Percentiles rank a stretch among this genome's conserved stretches.
These are phyloP conservation scores for Leptinotarsa defecta DNA, from an alignment of 1,140 invertebrate genomes.

Conservation along the genomic window DNA sequence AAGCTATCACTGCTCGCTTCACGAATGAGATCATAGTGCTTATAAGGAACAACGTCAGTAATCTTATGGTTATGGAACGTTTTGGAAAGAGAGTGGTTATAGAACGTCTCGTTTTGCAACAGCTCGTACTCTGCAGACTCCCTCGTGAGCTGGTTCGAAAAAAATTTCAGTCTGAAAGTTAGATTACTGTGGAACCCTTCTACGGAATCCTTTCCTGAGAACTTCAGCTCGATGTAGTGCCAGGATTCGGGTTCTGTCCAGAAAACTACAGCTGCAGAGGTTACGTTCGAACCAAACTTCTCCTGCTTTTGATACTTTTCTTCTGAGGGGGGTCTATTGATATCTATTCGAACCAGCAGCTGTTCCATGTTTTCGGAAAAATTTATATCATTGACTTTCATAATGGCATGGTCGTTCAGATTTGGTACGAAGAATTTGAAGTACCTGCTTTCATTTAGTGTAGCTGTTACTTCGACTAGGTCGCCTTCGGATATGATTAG, in stretches of 20 bases:
- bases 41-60: conserved; percentile 39
- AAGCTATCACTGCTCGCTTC: conserved; percentile 73
- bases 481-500: conserved; percentile 34
- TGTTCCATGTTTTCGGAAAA: conserved; percentile 42
- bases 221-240: conserved; percentile 63
- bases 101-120: conserved; percentile 31
- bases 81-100: conserved; percentile 35
- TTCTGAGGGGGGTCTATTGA: conserved; percentile 55
- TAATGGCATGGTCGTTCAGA: conserved; percentile 34
- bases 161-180: conserved; percentile 32
- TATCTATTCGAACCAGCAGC: conserved; percentile 54
- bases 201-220: conserved; percentile 30
- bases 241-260: conserved; percentile 58
- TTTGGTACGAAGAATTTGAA: conserved; percentile 58
- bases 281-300: conserved; percentile 45
- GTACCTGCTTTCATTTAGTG: conserved; percentile 35
- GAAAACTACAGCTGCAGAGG: conserved; percentile 57
- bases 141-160: conserved; percentile 26
- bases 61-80: conserved; percentile 33
- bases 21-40: conserved; percentile 61
- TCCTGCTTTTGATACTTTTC: conserved; percentile 54
- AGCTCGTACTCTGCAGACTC: conserved; percentile 19
- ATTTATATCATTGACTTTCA: conserved; percentile 35
- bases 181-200: conserved; percentile 12
- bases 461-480: conserved; percentile 26